These are phyloP conservation scores for Tragelaphus oryx DNA, from an alignment of 2,797 vertebrate species.

Conservation along the genomic window DNA sequence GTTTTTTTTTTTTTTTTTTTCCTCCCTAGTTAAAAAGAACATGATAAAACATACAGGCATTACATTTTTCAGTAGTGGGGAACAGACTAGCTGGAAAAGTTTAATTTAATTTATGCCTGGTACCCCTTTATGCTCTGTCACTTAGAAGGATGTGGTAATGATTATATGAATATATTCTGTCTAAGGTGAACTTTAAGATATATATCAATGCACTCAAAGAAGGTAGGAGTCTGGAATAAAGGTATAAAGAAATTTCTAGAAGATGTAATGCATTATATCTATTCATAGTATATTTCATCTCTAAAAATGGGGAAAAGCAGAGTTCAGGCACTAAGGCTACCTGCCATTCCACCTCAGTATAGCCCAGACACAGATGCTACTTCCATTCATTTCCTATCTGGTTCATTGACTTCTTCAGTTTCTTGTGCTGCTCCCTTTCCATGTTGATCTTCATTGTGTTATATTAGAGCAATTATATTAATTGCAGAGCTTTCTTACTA, in stretches of 20 bases:
- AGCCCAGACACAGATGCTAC: accelerated
- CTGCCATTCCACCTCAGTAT: accelerated
- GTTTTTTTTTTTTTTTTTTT: not conserved
- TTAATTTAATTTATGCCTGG: not conserved
- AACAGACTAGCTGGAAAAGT: not conserved
- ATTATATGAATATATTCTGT: not conserved
- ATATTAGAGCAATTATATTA: not conserved
- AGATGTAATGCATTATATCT: not conserved
- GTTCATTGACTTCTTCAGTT: not conserved
- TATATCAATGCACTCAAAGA: not conserved
- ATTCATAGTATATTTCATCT: not conserved
- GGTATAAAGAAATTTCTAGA: not conserved
- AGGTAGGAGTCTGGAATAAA: not conserved
- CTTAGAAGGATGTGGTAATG: not conserved
- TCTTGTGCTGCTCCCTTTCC: not conserved
- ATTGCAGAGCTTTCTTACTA: not conserved
- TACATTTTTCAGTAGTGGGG: not conserved
- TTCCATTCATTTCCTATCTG: not conserved
- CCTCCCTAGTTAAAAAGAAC: not conserved
- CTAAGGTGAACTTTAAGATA: not conserved
- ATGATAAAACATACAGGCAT: not conserved
- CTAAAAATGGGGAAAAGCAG: not conserved
- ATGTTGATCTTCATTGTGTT: not conserved
- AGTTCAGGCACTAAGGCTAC: not conserved
- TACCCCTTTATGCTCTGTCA: not conserved